A percentile compares a stretch with the other conserved stretches of the same genome.
Evolutionary conservation across 2,888 invertebrate species (phyloP).

Genomic region (Eledona agricola): DNA sequence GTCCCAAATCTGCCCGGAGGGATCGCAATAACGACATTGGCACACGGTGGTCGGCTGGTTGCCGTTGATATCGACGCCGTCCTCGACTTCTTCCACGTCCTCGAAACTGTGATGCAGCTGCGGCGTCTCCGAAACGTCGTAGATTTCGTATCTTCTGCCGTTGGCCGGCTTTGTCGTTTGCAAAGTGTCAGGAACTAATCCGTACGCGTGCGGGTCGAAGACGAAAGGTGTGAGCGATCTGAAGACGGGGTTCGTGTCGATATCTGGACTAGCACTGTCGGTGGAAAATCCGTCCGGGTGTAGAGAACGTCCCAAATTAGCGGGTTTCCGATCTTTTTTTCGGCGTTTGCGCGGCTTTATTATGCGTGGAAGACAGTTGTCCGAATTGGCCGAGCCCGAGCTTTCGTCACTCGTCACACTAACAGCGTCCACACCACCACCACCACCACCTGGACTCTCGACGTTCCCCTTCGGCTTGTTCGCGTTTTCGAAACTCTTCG

Average conservation of each 20-base stretch:
- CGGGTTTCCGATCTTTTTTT: constrained; percentile 87
- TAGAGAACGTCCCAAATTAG: constrained; percentile 57
- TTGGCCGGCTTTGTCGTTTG: constrained; percentile 5
- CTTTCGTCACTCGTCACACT: constrained; percentile 83
- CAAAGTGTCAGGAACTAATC: constrained; percentile 32
- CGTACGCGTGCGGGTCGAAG: constrained; percentile 27
- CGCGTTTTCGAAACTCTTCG: constrained; percentile 11
- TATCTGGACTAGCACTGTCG: constrained; percentile 56
- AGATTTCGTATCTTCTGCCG: constrained; percentile 15
- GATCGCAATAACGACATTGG: constrained; percentile 81
- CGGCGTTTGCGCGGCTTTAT: constrained; percentile 89
- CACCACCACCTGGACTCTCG: constrained; percentile 1
- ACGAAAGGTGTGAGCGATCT: constrained; percentile 22
- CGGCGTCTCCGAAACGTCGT: constrained; percentile 55
- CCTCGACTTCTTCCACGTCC: constrained; percentile 58
- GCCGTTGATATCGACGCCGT: constrained; percentile 57
- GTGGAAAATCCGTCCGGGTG: constrained; percentile 54
- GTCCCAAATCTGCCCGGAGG: constrained; percentile 79
- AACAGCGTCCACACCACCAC: constrained; percentile 67
- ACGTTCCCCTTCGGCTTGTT: constrained; percentile 1
- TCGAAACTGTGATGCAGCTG: constrained; percentile 61
- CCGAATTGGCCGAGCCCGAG: constrained; percentile 71
- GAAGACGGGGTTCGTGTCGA: constrained; percentile 28
- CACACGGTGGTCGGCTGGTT: constrained; percentile 65
- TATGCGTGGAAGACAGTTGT: constrained; percentile 84